These are phyloP conservation scores for Parnassius glacialis DNA, from an alignment of 2,888 invertebrate genomes.

Conservation along the genomic window DNA sequence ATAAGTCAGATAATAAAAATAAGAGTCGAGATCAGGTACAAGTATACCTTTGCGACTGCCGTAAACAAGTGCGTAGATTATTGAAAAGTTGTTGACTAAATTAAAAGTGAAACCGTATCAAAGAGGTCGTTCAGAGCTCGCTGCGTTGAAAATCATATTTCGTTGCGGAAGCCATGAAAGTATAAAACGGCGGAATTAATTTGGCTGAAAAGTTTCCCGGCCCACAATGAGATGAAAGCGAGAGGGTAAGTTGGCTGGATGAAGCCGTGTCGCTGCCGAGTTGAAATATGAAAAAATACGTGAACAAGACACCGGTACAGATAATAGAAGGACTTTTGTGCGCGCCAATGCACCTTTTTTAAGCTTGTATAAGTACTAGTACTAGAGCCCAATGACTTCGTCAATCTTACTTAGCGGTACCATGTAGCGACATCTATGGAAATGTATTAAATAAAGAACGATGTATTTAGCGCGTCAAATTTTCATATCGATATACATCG, in stretches of 20 bases:
- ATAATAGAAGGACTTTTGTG: not conserved
- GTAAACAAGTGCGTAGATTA: conserved; percentile 20
- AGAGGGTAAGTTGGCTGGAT: conserved; percentile 67
- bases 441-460: too few relatives aligned
- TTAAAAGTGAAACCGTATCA: conserved; percentile 57
- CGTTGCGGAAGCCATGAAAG: conserved; percentile 66
- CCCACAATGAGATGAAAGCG: conserved; percentile 75
- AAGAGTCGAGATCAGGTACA: conserved; percentile 13
- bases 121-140: conserved; percentile 51
- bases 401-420: too few relatives aligned
- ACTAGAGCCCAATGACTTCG: too few relatives aligned
- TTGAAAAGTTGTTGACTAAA: conserved; percentile 30
- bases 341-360: not conserved
- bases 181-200: conserved; percentile 70
- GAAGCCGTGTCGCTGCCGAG: conserved; percentile 61
- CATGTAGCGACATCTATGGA: too few relatives aligned
- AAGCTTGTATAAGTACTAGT: too few relatives aligned
- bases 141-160: conserved; percentile 68
- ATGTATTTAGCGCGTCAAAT: too few relatives aligned
- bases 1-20: not conserved
- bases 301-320: conserved; percentile 32
- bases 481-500: too few relatives aligned
- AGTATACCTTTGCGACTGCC: not conserved
- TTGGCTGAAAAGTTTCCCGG: conserved; percentile 70
- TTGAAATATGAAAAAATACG: conserved; percentile 72